Conservation (phyloP, 1,140 invertebrate species). For the Drosophila santomea region DNA sequence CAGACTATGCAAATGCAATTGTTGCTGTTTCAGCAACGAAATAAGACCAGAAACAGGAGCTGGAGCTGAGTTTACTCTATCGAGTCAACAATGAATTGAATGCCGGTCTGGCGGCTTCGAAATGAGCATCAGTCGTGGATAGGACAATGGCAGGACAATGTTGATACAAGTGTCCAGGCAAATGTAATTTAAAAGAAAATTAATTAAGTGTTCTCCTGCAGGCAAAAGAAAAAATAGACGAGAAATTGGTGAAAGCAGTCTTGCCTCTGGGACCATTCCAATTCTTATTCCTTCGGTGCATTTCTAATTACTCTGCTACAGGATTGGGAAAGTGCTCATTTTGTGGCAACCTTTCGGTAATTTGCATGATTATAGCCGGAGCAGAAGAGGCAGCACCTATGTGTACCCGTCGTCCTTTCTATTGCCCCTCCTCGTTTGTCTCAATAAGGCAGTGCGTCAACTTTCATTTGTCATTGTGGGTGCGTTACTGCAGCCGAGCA, state of each 20-base stretch:
- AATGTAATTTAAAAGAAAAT: conserved; percentile 75
- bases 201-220: conserved; percentile 62
- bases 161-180: conserved; percentile 66
- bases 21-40: conserved; percentile 41
- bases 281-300: conserved; percentile 57
- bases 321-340: conserved; percentile 1
- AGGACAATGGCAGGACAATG: conserved; percentile 40
- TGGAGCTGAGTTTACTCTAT: conserved; percentile 53
- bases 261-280: conserved; percentile 38
- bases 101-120: conserved; percentile 39
- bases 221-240: conserved; percentile 4
- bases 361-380: conserved; percentile 54
- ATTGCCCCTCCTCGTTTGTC: conserved; percentile 51
- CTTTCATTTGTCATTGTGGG: conserved; percentile 78
- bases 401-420: background rate
- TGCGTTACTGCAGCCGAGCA: conserved; percentile 55
- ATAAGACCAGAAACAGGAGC: conserved; percentile 9
- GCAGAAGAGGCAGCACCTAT: conserved; percentile 7
- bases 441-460: conserved; percentile 70
- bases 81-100: conserved; percentile 76
- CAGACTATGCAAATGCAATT: conserved; percentile 30
- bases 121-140: conserved; percentile 52
- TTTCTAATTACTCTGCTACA: conserved; percentile 66
- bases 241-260: conserved; percentile 21
- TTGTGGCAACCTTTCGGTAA: conserved; percentile 39